Evolutionary conservation across 2,797 vertebrate species (phyloP), one percentile per base, ranked within the genome.

Genomic region (Anolis apletophallus): DNA sequence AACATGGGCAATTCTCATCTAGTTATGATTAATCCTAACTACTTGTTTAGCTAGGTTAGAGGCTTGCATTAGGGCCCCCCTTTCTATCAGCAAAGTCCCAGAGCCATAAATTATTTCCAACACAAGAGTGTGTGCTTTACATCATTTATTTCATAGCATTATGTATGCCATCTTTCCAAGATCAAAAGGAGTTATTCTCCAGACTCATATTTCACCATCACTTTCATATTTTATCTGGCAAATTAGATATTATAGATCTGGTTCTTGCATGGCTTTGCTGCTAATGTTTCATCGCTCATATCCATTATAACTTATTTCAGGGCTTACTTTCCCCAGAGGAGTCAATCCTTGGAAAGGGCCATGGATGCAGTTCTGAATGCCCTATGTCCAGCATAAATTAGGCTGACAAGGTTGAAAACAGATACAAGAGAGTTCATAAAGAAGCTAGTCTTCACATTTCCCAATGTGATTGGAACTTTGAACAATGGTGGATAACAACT

Each of bases 131-230:
- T 67, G 92, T 93, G 50, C 95, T 89, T 93, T 93, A 96, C 95
- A 96, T 92, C 92, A 87, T 95, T 95, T 95, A 96, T 96, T 96
- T 93, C 93, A 91, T 89, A 92, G 91, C 88, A 93, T 96, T 95
- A 95, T 94, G 88, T 88, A 94, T 92, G 95, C 92, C 93, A 96
- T 93, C 91, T 94, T 95, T 96, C 95, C 91, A 89, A 93, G 94
- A 96, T 96, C 95, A 96, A 94, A 93, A 94, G 83, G 94, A 96
- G 94, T 91, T 94, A 91, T 92, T 95, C 93, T 94, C 85, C 34
- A 13, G 92, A 88, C 94, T 95, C 94, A 80, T 93, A 93, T 94
- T 94, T 96, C 94, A 94, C 90, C 92, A 81, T 32, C 71, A 64
- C 83, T 93, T 93, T 93, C 89, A 91, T 93, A 93, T 91, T 94